Evolutionary conservation across 2,888 invertebrate genomes (phyloP), one percentile per base, ranked within the genome.

Genomic region (Caenorhabditis sp.): DNA sequence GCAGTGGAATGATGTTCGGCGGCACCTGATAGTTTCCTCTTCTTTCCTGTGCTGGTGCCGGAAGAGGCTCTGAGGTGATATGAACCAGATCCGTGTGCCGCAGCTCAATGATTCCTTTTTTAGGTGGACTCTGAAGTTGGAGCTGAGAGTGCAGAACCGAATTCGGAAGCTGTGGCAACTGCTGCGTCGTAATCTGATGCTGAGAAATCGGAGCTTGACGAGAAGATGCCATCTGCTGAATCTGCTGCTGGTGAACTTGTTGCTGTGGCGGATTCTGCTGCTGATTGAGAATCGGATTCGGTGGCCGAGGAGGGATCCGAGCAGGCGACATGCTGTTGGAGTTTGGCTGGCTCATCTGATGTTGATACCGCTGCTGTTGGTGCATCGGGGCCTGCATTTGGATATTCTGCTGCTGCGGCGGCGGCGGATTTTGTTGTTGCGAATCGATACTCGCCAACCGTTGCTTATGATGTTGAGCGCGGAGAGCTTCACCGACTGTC

Each of bases 401-500:
- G n/a, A n/a, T n/a, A 2, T 9, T n/a, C 47, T 35, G 51, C 20
- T 22, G 32, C 18, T 32, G 32, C 9, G 32, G 32, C 32, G 32
- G 32, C 9, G 32, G 32, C 20, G n/a, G 53, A 32, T 44, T 51
- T 4, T 50, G 56, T 20, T 65, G 67, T n/a, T 51, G 60, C n/a
- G n/a, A n/a, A 11, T 50, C 15, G 1, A 22, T 35, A 2, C 32
- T 35, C 2, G 50, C 20, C 8, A 28, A 55, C n/a, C 47, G 64
- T 9, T 76, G 68, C 24, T 82, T 68, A 11, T 67, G 55, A 22
- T 85, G 85, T 32, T 85, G 78, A 4, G 85, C 85, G 28, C 80
- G 68, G 6, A 86, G 84, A 70, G 85, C 85, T 50, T 87, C 87
- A 9, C 87, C 87, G 2, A 87, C 87, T 2, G 87, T 83, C 15